Evolutionary conservation across 1,140 invertebrate genomes (phyloP), one percentile per base, ranked within the genome.

Genomic region (Magallana gigas): DNA sequence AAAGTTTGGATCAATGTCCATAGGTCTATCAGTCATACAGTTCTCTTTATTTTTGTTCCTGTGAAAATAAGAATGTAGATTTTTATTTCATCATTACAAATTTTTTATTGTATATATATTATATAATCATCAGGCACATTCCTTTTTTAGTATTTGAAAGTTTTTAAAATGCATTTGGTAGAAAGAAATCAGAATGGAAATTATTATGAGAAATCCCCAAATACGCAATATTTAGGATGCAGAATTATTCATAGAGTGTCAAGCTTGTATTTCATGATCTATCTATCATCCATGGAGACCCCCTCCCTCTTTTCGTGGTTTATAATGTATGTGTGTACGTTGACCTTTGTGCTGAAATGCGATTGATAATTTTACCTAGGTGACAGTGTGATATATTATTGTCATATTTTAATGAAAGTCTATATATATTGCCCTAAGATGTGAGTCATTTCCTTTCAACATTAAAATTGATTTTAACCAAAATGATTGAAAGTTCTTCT

Each of bases 21-120:
- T 87, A 12, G 86, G 68, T 23, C 85, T 86, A 60, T 89, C 86
- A 4, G 57, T 84, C 56, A 89, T 36, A 76, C 88, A 89, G 56
- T 87, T 85, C 11, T 64, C 76, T 56, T 12, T 16, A 48, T 64
- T 64, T 12, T 83, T 89, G 16, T 56, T n/a, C n/a, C 57, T 87
- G 14, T 56, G 64, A n/a, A 48, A 76, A 48, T 48, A 48, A 48
- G 36, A 48, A 48, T 5, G 36, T 48, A 48, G 5, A 48, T 4
- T 48, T 48, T 48, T 48, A 48, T 48, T 48, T 48, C 36, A 2
- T 48, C 36, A 48, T 48, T 4, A 48, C 36, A 23, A 23, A 0
- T 48, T 48, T 48, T 48, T 48, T 48, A 48, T 23, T 23, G 23
- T 23, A 23, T 23, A 23, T 23, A 23, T 23, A 23, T 23, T 23